A percentile compares a stretch with the other conserved stretches of the same genome.
These are phyloP conservation scores for Spatulosminthurus flaviceps DNA, from an alignment of 2,888 invertebrate species.

Conservation along the genomic window DNA sequence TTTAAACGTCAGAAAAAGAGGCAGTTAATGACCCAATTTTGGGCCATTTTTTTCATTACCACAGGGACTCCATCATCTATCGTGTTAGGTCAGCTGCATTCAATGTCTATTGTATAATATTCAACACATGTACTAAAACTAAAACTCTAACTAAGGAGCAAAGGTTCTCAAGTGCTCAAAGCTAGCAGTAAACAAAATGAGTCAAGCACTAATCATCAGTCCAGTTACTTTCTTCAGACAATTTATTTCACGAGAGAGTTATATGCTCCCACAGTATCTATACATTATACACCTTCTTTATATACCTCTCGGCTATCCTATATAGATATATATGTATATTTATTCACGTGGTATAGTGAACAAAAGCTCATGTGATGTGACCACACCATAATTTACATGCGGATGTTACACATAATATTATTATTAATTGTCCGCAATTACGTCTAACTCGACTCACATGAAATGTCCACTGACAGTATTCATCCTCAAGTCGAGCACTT, in stretches of 20 bases:
- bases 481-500: conserved; percentile 92
- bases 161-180: conserved; percentile 24
- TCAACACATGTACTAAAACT: too few species aligned
- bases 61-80: conserved; percentile 10
- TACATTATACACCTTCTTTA: too few species aligned
- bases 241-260: conserved; percentile 10
- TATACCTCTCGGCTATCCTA: too few species aligned
- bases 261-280: not conserved
- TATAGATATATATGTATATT: too few species aligned
- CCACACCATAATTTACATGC: conserved; percentile 10
- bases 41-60: conserved; percentile 1
- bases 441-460: conserved; percentile 71
- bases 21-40: conserved; percentile 36
- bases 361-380: too few species aligned
- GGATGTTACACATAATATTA: conserved; percentile 12
- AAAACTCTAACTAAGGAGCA: too few species aligned
- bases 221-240: conserved; percentile 7
- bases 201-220: conserved; percentile 18
- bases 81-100: conserved; percentile 1
- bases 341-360: too few species aligned
- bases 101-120: too few species aligned
- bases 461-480: conserved; percentile 90
- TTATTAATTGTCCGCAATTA: conserved; percentile 21
- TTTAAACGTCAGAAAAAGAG: conserved; percentile 13
- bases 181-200: conserved; percentile 23